A percentile compares a stretch with the other conserved stretches of the same genome.
phyloP scores from a whole-genome alignment of 1,140 invertebrate genomes.

The Whitmania pigra region DNA sequence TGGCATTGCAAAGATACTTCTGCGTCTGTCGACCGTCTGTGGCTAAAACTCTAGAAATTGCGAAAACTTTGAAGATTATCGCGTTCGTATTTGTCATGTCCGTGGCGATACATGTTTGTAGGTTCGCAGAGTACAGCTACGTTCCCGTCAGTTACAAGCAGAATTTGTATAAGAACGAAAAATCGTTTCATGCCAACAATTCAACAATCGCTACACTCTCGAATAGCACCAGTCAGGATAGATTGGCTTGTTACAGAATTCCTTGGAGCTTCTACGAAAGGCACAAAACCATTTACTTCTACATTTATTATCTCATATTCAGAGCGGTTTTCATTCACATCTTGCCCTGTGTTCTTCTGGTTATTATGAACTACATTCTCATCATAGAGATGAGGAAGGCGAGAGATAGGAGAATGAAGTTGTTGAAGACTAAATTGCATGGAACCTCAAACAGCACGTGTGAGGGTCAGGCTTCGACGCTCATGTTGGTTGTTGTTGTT shows the following conservation, averaged over 20 bases:
- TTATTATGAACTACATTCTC: conserved; percentile 73
- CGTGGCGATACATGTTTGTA: not conserved
- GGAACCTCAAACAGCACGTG: conserved; percentile 55
- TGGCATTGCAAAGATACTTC: conserved; percentile 24
- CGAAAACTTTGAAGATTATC: conserved; percentile 4
- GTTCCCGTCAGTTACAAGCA: not conserved
- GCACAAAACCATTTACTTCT: conserved; percentile 52
- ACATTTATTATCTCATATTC: conserved; percentile 61
- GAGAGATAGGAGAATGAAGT: conserved; percentile 54
- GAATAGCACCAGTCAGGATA: not conserved
- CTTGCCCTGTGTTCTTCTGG: conserved; percentile 71
- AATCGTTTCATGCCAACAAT: not conserved
- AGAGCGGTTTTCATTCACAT: conserved; percentile 81
- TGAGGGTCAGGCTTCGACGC: conserved; percentile 72
- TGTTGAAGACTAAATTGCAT: conserved; percentile 70
- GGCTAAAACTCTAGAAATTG: conserved; percentile 9
- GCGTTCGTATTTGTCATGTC: conserved; percentile 1
- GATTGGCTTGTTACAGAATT: not conserved
- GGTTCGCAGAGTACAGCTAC: not conserved
- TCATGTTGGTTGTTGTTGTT: conserved; percentile 63
- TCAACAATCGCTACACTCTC: not conserved
- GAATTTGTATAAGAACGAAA: not conserved
- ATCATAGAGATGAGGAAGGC: conserved; percentile 70
- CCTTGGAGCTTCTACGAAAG: not conserved
- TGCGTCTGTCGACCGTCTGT: conserved; percentile 24